Evolutionary conservation across 2,113 vertebrate species (phyloP), one percentile per base, ranked within the genome.

Genomic region (Gymnogyps californianus): DNA sequence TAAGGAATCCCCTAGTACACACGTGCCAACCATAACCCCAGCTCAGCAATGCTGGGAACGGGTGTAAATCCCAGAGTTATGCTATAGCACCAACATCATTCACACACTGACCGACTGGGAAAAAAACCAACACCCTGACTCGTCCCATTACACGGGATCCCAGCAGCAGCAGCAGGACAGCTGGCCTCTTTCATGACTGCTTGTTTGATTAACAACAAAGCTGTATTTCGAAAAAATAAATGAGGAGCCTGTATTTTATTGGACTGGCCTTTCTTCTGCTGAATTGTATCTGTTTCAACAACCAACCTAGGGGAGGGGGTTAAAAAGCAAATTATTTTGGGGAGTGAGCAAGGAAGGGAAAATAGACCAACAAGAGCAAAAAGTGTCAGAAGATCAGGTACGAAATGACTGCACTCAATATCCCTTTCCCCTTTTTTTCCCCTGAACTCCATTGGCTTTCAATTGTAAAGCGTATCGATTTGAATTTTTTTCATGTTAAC

Each of bases 401-500:
- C 13, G 10, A 88, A 90, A 89, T 62, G 49, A 83, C 65, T 52
- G 55, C 83, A 71, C 80, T 94, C 38, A 42, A 42, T 72, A 96
- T 67, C 51, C 70, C 52, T 77, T 82, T 47, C 65, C 75, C 62
- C 42, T 49, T 58, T 57, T 46, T 55, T 38, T 47, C 22, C 15
- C n/a, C 52, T n/a, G 69, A 95, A 78, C 86, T 79, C 80, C 55
- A 32, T 3, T 75, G 92, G 77, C 87, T 97, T 86, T 83, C 90
- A 75, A 36, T 78, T 46, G 72, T 71, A 26, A 29, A 57, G 49
- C 3, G 0, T 72, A 96, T 96, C 3, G 87, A 96, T 95, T 76
- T 29, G 81, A 75, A 76, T 75, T 89, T 96, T 93, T 95, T 87
- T 90, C 83, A 52, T 40, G 71, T 90, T 95, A 89, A 92, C 93